Evolutionary conservation across 1,140 invertebrate species (phyloP).

Genomic region (Zaprionus davidi): DNA sequence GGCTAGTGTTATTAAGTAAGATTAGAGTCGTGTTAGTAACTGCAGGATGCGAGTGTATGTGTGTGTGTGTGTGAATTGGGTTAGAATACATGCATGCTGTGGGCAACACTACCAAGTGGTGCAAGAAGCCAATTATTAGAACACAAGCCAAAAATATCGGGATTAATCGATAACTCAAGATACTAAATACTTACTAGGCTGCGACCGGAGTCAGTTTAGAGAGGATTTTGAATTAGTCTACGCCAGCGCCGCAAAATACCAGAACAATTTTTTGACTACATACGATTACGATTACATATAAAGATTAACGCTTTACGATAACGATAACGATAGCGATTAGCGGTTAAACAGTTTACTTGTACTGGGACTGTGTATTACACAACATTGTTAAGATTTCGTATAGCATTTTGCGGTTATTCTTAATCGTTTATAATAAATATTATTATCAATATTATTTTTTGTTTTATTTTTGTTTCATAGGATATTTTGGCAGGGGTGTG

Average conservation of each 20-base stretch:
- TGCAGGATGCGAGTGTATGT: background rate
- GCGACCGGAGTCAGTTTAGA: conserved; percentile 23
- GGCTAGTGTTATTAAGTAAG: background rate
- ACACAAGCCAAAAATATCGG: conserved; percentile 44
- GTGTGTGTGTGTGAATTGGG: conserved; percentile 8
- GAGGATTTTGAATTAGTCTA: conserved; percentile 40
- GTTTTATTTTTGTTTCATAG: conserved; percentile 18
- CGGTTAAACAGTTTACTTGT: conserved; percentile 41
- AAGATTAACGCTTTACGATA: conserved; percentile 39
- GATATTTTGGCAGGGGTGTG: background rate
- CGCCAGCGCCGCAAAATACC: conserved; percentile 52
- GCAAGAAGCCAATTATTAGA: conserved; percentile 40
- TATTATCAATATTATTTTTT: conserved; percentile 32
- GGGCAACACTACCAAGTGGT: conserved; percentile 38
- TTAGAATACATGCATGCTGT: conserved; percentile 56
- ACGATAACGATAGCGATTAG: conserved; percentile 46
- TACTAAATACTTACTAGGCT: conserved; percentile 74
- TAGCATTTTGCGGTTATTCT: conserved; percentile 3
- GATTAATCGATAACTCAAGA: conserved; percentile 37
- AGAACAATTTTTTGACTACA: conserved; percentile 33
- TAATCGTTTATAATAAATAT: conserved; percentile 23
- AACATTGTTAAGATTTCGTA: conserved; percentile 27
- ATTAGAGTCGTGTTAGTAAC: conserved; percentile 18
- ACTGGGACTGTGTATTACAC: conserved; percentile 29
- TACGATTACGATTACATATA: conserved; percentile 44